These are phyloP conservation scores for Himalopsyche japonica DNA, from an alignment of 2,888 invertebrate species.

Conservation along the genomic window DNA sequence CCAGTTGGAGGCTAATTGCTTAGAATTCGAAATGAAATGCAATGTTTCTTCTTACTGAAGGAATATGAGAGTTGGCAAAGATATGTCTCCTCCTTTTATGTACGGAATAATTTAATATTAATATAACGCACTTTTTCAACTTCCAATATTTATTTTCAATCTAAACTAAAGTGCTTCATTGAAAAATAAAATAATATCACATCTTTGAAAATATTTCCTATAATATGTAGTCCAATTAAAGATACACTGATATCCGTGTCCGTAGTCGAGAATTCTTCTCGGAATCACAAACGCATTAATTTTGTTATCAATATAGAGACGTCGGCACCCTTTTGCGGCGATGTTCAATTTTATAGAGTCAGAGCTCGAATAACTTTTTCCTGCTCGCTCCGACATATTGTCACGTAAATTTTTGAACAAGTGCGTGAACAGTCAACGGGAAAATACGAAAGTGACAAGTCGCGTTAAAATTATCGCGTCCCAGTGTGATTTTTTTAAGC, in stretches of 20 bases:
- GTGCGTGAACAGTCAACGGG: neutral
- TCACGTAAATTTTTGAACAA: constrained; percentile 16
- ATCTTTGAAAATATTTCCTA: no score
- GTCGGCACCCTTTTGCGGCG: neutral
- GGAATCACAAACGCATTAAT: neutral
- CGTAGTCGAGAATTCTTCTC: neutral
- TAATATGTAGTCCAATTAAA: neutral
- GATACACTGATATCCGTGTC: neutral
- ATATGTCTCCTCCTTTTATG: no score
- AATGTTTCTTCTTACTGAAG: no score
- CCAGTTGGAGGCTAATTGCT: no score
- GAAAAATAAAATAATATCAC: no score
- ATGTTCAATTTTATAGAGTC: neutral
- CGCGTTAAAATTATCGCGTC: neutral
- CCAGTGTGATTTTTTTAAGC: neutral
- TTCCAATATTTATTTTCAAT: no score
- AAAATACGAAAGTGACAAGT: neutral
- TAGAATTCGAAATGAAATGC: no score
- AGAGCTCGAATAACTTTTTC: neutral
- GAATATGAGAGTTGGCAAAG: no score
- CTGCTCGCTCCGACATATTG: constrained; percentile 9
- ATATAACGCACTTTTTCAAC: no score
- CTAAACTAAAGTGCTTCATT: no score
- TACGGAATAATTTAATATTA: no score
- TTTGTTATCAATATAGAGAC: neutral